Percentiles rank a stretch among this genome's conserved stretches.
These are phyloP conservation scores for Labeo calbasu DNA, from an alignment of 2,797 vertebrate genomes.

Conservation along the genomic window DNA sequence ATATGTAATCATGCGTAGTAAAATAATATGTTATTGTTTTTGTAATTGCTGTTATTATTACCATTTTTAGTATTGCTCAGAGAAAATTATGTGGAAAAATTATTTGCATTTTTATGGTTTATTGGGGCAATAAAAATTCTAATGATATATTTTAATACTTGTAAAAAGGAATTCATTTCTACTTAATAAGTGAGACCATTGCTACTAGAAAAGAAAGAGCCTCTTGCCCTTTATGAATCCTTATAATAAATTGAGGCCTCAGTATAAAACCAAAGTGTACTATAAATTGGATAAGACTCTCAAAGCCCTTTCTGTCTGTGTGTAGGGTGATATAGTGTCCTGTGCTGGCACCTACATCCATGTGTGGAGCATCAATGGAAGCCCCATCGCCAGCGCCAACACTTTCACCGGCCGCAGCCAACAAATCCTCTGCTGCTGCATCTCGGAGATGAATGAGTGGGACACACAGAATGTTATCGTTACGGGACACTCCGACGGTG, in stretches of 20 bases:
- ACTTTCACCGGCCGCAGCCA: conserved; percentile 97
- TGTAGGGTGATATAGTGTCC: conserved; percentile 93
- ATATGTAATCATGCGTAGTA: too few species aligned
- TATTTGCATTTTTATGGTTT: background rate
- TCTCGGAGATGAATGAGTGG: conserved; percentile 99
- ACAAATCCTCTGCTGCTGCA: conserved; percentile 94
- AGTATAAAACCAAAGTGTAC: background rate
- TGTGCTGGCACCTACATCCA: conserved; percentile 95
- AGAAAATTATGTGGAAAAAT: background rate
- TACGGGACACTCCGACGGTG: conserved; percentile 95
- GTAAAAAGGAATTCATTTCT: background rate
- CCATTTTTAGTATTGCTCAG: background rate
- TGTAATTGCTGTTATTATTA: background rate
- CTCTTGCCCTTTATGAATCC: background rate
- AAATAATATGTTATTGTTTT: too few species aligned
- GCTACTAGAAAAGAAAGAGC: background rate
- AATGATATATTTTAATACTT: background rate
- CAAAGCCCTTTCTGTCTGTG: background rate
- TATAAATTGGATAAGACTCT: background rate
- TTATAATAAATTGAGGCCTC: background rate
- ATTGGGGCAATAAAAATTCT: background rate
- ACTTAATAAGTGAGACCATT: background rate
- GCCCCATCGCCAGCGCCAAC: conserved; percentile 93
- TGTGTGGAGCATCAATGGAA: conserved; percentile 98
- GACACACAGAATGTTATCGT: conserved; percentile 98